These are phyloP conservation scores for Lanius ludovicianus DNA, from an alignment of 2,113 vertebrate genomes.

Conservation along the genomic window DNA sequence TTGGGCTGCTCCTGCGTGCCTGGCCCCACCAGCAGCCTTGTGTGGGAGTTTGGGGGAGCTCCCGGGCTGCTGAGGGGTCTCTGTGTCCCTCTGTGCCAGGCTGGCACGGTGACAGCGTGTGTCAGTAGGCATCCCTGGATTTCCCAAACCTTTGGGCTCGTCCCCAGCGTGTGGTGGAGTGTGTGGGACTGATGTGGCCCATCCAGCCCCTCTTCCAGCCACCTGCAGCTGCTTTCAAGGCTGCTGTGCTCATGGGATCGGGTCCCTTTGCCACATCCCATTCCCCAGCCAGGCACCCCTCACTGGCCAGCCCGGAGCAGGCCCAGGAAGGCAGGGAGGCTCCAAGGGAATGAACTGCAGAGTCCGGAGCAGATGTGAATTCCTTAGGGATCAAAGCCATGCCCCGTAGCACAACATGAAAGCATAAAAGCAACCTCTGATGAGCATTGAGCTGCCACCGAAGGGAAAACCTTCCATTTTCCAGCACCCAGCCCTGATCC, in stretches of 20 bases:
- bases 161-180: rapidly evolving
- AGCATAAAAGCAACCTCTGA: not conserved
- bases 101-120: not conserved
- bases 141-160: not conserved
- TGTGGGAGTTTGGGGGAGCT: not conserved
- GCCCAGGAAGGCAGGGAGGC: not conserved
- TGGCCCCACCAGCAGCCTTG: not conserved
- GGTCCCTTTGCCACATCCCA: not conserved
- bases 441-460: not conserved
- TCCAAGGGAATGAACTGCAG: not conserved
- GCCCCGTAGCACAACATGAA: not conserved
- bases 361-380: not conserved
- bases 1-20: not conserved
- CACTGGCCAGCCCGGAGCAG: rapidly evolving
- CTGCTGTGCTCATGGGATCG: rapidly evolving
- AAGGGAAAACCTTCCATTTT: not conserved
- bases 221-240: not conserved
- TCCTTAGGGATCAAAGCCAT: not conserved
- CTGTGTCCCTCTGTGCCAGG: not conserved
- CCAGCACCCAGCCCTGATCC: not conserved
- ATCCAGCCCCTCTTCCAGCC: not conserved
- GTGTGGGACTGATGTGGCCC: not conserved
- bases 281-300: not conserved
- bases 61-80: not conserved
- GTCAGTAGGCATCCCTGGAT: not conserved